Evolutionary conservation across 1,140 invertebrate species (phyloP).

Genomic region (Macrobrachium rosenbergii): DNA sequence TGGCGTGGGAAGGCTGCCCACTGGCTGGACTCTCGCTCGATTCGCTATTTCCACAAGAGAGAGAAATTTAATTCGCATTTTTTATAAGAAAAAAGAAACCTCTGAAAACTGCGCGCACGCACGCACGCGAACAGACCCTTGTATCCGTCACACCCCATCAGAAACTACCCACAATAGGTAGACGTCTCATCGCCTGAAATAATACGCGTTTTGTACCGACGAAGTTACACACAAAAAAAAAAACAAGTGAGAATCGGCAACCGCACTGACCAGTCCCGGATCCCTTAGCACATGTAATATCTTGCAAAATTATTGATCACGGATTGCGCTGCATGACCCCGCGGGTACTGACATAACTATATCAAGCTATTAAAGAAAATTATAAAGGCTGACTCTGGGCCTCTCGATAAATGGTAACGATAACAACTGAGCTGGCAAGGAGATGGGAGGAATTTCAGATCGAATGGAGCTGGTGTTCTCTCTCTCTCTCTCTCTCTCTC

Average conservation of each 20-base stretch:
- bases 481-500: too few relatives aligned
- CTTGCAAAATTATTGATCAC: slow-evolving; percentile 27
- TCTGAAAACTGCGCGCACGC: too few relatives aligned
- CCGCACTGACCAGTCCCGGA: background rate
- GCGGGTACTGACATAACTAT: slow-evolving; percentile 18
- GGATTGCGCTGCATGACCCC: slow-evolving; percentile 11
- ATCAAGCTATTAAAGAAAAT: slow-evolving; percentile 30
- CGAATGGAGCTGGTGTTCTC: background rate
- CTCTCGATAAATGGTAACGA: background rate
- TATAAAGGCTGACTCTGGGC: slow-evolving; percentile 1
- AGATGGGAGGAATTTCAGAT: background rate
- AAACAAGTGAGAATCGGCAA: background rate
- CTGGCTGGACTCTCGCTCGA: background rate
- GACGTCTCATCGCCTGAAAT: too few relatives aligned
- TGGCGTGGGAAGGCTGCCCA: slow-evolving; percentile 20
- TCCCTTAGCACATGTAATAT: slow-evolving; percentile 14
- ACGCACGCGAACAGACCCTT: too few relatives aligned
- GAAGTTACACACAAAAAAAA: too few relatives aligned
- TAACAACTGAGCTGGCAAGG: background rate
- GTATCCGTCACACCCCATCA: too few relatives aligned
- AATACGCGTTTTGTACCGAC: too few relatives aligned
- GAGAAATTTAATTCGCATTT: too few relatives aligned
- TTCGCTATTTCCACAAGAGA: background rate
- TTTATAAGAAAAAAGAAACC: too few relatives aligned
- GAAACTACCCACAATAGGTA: too few relatives aligned